phyloP scores from a whole-genome alignment of 1,140 invertebrate species.

The Gonioctena quinquepunctata region DNA sequence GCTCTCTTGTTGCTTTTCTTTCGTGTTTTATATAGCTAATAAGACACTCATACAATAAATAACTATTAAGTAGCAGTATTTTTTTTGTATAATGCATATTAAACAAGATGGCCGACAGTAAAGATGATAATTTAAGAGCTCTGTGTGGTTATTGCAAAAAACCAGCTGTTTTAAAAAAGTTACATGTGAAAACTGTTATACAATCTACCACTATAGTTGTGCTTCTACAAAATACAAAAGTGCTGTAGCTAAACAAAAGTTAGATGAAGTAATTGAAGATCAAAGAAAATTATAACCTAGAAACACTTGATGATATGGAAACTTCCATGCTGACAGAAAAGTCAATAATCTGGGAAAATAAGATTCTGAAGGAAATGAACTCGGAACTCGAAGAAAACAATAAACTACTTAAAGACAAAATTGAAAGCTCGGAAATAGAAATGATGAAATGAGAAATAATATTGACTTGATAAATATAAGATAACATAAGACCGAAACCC shows the following conservation, averaged over 20 bases:
- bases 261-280: no score
- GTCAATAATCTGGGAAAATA: not conserved
- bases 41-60: no score
- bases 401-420: not conserved
- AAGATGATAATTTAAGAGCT: not conserved
- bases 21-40: no score
- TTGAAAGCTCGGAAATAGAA: no score
- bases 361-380: not conserved
- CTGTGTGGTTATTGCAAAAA: not conserved
- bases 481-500: no score
- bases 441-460: no score
- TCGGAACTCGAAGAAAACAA: not conserved
- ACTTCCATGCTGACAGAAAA: not conserved
- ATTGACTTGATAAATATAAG: no score
- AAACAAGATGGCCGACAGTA: not conserved
- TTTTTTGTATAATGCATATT: no score
- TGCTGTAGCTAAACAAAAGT: no score
- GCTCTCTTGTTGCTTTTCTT: no score
- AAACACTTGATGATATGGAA: not conserved
- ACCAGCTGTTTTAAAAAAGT: not conserved
- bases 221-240: not conserved
- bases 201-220: not conserved
- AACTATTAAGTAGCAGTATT: no score
- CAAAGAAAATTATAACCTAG: no score
- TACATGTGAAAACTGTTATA: not conserved